These are phyloP conservation scores for Syndactyla subalaris DNA, from an alignment of 2,797 vertebrate species.

Conservation along the genomic window DNA sequence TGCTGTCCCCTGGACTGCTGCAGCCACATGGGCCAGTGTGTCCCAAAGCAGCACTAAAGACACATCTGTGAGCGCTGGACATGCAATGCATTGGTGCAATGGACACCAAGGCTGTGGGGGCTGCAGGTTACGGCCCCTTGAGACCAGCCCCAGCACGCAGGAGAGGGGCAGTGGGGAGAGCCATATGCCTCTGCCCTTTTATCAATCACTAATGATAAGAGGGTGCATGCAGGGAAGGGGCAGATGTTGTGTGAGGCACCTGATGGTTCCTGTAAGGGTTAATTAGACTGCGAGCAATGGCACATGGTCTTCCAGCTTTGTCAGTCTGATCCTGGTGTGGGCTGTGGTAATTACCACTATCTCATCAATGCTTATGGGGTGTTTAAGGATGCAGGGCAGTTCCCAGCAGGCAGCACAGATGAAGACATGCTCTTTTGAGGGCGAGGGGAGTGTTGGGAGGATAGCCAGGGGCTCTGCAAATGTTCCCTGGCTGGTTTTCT, in stretches of 20 bases:
- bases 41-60: neutral
- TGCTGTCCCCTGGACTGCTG: neutral
- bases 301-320: neutral
- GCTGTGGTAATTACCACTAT: neutral
- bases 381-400: neutral
- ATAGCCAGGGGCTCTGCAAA: neutral
- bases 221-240: neutral
- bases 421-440: neutral
- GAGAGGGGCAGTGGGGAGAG: neutral
- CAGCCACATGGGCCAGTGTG: rapidly evolving
- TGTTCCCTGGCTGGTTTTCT: neutral
- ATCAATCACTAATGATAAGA: neutral
- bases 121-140: rapidly evolving
- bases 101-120: neutral
- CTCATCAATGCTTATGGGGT: neutral
- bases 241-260: neutral
- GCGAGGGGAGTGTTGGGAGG: neutral
- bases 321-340: neutral
- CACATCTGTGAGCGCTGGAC: rapidly evolving
- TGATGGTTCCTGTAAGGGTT: neutral
- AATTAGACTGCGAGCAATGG: neutral
- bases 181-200: rapidly evolving
- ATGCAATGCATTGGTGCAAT: neutral
- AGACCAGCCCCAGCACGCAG: neutral
- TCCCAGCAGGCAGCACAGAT: neutral